Evolutionary conservation across 1,140 invertebrate genomes (phyloP), one percentile per base, ranked within the genome.

Genomic region (Listronotus oregonensis): DNA sequence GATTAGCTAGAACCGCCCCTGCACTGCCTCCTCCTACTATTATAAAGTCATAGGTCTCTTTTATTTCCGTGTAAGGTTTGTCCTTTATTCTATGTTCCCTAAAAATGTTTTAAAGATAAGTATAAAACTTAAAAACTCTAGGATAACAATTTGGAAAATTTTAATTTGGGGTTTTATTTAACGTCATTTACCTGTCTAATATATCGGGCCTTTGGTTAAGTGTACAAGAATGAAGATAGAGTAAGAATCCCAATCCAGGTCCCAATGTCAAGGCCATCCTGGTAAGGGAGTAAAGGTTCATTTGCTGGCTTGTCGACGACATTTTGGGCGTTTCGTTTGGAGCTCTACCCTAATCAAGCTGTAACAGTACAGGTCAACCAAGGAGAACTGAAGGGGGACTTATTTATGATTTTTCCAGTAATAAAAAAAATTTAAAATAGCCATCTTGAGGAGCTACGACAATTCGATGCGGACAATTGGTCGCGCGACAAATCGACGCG

Each of bases 1-100:
- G 80, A 47, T 86, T 89, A 0, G 93, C 93, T 27, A 96, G 46
- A 0, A 92, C 92, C 17, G 89, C 83, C 9, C 94, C 94, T 0
- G 93, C 91, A 0, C 91, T 89, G 6, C 94, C 94, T 6, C 84
- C 93, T 0, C 94, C 94, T 32, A 96, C 82, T 34, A 92, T 81
- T 1, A 92, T 85, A 57, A 91, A 93, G 74, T 92, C 90, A 58
- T 92, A 92, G 17, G 78, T 79, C 2, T 81, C 72, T 1, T 81
- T 74, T 8, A 90, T 71, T 9, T 85, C 64, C 4, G 79, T 70
- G 0, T 82, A 71, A 0, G 72, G 61, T 9, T 79, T 77, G 42
- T 86, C 82, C 37, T 77, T 77, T 0, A 89, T 79, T 7, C 73
- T 54, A 43, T 72, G 57, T 11, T 64, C 62, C 27, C 65, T 67